phyloP scores from a whole-genome alignment of 2,113 vertebrate species.

The Megalops atlanticus region DNA sequence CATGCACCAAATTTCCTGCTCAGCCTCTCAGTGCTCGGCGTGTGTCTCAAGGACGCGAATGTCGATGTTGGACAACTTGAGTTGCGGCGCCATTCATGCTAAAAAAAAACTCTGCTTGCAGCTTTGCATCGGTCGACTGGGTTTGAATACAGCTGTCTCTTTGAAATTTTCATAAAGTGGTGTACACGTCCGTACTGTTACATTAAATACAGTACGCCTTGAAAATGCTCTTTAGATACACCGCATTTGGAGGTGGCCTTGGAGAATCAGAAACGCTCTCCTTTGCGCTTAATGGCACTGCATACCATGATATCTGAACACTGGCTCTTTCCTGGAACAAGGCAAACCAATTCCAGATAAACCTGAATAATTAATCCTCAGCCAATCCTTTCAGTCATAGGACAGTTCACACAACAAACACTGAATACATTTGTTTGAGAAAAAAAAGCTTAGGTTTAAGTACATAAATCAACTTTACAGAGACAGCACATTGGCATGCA shows the following conservation, averaged over 20 bases:
- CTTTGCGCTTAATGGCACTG: neutral
- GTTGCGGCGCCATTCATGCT: neutral
- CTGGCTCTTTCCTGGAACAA: neutral
- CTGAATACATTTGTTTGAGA: neutral
- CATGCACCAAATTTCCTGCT: neutral
- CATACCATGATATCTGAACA: neutral
- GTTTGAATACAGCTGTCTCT: neutral
- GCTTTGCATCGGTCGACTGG: neutral
- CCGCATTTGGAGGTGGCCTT: neutral
- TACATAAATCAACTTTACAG: slow-evolving; percentile 2
- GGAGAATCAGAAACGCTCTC: neutral
- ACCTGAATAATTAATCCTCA: slow-evolving; percentile 12
- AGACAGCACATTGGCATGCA: neutral
- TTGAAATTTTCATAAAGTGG: no score
- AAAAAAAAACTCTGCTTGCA: neutral
- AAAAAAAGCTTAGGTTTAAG: neutral
- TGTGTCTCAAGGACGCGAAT: neutral
- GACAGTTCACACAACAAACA: slow-evolving; percentile 2
- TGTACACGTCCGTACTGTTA: no score
- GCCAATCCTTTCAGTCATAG: slow-evolving; percentile 1
- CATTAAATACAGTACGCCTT: neutral
- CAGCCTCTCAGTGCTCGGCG: neutral
- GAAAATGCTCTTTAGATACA: neutral
- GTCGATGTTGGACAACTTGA: neutral
- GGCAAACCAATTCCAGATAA: slow-evolving; percentile 11